A percentile compares a stretch with the other conserved stretches of the same genome.
phyloP scores from a whole-genome alignment of 1,140 invertebrate species.

The Drosophila carrolli region DNA sequence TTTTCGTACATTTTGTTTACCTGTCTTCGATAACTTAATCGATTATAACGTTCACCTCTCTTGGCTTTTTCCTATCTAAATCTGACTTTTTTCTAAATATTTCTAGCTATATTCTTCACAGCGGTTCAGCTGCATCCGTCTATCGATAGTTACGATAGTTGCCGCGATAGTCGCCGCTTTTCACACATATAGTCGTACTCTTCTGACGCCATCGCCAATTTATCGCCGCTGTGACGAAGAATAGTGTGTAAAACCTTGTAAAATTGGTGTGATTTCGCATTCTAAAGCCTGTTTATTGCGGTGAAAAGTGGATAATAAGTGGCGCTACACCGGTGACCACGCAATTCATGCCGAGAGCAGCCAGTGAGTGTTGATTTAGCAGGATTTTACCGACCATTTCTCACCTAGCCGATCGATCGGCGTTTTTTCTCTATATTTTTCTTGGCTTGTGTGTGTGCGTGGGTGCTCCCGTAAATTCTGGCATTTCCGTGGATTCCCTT shows the following conservation, averaged over 20 bases:
- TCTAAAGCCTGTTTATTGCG: slow-evolving; percentile 12
- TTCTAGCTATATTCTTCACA: not conserved
- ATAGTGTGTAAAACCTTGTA: slow-evolving; percentile 44
- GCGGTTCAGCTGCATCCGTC: not conserved
- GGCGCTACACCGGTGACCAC: slow-evolving; percentile 30
- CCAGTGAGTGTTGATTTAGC: slow-evolving; percentile 50
- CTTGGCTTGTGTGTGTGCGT: slow-evolving; percentile 40
- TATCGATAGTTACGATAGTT: slow-evolving; percentile 1
- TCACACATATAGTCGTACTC: slow-evolving; percentile 44
- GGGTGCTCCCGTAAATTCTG: slow-evolving; percentile 35
- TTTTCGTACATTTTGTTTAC: slow-evolving; percentile 16
- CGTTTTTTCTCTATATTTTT: slow-evolving; percentile 80
- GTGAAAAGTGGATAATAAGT: slow-evolving; percentile 18
- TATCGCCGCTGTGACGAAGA: slow-evolving; percentile 65
- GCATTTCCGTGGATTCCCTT: slow-evolving; percentile 14
- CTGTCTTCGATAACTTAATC: slow-evolving; percentile 1
- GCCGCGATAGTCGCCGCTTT: slow-evolving; percentile 1
- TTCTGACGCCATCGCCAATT: slow-evolving; percentile 60
- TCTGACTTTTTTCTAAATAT: not conserved
- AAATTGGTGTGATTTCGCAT: slow-evolving; percentile 25
- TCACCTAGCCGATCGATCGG: slow-evolving; percentile 71
- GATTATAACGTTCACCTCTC: not conserved
- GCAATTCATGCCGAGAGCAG: slow-evolving; percentile 31
- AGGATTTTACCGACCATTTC: slow-evolving; percentile 29
- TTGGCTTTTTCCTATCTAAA: not conserved